These are phyloP conservation scores for Oscheius onirici DNA, from an alignment of 2,888 invertebrate genomes.

Conservation along the genomic window DNA sequence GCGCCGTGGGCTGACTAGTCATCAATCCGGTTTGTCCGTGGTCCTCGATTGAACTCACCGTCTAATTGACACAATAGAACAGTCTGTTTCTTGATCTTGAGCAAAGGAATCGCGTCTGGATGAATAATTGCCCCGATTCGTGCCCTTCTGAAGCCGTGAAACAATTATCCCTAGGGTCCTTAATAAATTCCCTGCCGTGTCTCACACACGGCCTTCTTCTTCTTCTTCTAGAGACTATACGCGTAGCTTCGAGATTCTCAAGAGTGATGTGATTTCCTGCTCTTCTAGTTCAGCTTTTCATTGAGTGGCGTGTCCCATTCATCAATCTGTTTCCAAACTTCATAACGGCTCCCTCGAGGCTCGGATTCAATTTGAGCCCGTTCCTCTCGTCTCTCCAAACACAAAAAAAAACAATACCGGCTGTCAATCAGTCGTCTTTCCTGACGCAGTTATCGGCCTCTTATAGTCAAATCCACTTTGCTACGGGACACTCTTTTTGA, in stretches of 20 bases:
- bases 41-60: neutral
- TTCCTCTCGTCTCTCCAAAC: neutral
- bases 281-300: neutral
- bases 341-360: constrained; percentile 54
- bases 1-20: constrained; percentile 12
- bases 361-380: constrained; percentile 51
- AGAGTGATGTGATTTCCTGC: constrained; percentile 23
- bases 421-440: constrained; percentile 9
- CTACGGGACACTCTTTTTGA: constrained; percentile 18
- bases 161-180: constrained; percentile 30
- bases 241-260: constrained; percentile 11
- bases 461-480: constrained; percentile 31
- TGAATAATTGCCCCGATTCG: constrained; percentile 29
- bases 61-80: constrained; percentile 15
- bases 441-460: constrained; percentile 18
- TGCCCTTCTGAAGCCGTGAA: constrained; percentile 24
- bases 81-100: neutral
- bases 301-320: neutral
- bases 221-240: neutral
- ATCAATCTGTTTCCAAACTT: constrained; percentile 40
- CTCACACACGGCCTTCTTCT: neutral
- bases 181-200: constrained; percentile 22
- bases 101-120: neutral
- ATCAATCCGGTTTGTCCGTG: constrained; percentile 5
- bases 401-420: constrained; percentile 15